Conservation (phyloP, 2,797 vertebrate species). For the Emys orbicularis region DNA sequence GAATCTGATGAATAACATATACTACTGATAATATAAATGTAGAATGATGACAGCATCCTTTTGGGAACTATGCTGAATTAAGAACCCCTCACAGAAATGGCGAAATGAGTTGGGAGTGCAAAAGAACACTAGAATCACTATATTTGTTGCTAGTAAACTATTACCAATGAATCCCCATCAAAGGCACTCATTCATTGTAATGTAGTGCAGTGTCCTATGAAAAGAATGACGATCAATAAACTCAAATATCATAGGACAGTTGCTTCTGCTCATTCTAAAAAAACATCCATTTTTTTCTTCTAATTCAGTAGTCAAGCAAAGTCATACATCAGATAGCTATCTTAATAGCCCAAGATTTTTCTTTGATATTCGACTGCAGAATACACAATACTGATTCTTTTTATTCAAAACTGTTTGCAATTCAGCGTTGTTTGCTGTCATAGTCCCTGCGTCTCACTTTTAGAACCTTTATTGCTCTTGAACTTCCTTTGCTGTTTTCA, state of each 20-base stretch:
- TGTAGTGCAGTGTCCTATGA: background rate
- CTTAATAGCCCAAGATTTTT: background rate
- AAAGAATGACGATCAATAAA: background rate
- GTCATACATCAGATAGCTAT: background rate
- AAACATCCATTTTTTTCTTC: background rate
- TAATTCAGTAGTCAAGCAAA: background rate
- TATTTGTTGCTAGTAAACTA: background rate
- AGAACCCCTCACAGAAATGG: background rate
- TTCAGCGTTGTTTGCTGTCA: slow-evolving; percentile 19
- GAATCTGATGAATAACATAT: slow-evolving; percentile 12
- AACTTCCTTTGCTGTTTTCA: slow-evolving; percentile 20
- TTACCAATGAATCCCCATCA: background rate
- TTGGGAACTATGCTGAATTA: background rate
- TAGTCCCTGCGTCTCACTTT: background rate
- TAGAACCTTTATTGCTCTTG: slow-evolving; percentile 3
- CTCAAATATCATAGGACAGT: background rate
- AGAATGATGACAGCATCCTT: background rate
- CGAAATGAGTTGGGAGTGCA: background rate
- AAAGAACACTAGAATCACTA: background rate
- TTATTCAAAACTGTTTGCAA: slow-evolving; percentile 50
- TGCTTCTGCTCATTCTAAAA: slow-evolving; percentile 6
- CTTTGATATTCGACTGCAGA: background rate
- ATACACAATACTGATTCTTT: background rate
- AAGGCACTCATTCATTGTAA: background rate
- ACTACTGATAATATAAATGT: background rate